Conservation (phyloP, 1,140 invertebrate genomes). For the Danaus plexippus region DNA sequence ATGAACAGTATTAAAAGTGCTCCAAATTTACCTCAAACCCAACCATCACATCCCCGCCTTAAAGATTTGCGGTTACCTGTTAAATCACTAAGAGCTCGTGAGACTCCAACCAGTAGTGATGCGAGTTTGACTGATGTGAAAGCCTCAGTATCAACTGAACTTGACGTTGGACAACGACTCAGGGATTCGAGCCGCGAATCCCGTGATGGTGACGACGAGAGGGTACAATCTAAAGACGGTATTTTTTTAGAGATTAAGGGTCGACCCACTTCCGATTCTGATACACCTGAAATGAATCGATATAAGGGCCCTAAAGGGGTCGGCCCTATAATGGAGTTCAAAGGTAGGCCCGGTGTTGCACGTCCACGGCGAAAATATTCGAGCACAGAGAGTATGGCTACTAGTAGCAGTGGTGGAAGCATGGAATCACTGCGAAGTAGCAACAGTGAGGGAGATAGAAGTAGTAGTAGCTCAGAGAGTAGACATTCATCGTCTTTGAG, state of each 20-base stretch:
- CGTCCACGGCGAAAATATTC: slow-evolving; percentile 79
- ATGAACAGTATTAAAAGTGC: slow-evolving; percentile 85
- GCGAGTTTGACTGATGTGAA: slow-evolving; percentile 72
- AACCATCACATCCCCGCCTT: slow-evolving; percentile 77
- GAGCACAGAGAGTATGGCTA: slow-evolving; percentile 88
- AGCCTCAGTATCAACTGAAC: slow-evolving; percentile 58
- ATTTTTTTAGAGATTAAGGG: slow-evolving; percentile 80
- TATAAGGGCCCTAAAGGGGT: slow-evolving; percentile 71
- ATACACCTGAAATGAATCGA: slow-evolving; percentile 71
- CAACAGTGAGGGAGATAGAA: slow-evolving; percentile 86
- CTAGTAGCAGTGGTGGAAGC: slow-evolving; percentile 86
- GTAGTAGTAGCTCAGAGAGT: slow-evolving; percentile 85
- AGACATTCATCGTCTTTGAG: slow-evolving; percentile 83
- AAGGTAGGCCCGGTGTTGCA: slow-evolving; percentile 74
- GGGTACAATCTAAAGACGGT: slow-evolving; percentile 74
- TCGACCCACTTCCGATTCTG: slow-evolving; percentile 75
- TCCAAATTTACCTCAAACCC: slow-evolving; percentile 80
- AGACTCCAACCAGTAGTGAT: slow-evolving; percentile 76
- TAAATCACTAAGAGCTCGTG: slow-evolving; percentile 74
- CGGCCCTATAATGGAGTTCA: slow-evolving; percentile 78
- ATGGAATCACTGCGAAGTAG: slow-evolving; percentile 87
- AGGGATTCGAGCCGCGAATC: slow-evolving; percentile 67
- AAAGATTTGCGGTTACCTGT: slow-evolving; percentile 80
- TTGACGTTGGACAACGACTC: slow-evolving; percentile 62
- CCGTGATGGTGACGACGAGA: slow-evolving; percentile 74